Conservation (phyloP, 2,888 invertebrate genomes). For the Drosophila paracracens region DNA sequence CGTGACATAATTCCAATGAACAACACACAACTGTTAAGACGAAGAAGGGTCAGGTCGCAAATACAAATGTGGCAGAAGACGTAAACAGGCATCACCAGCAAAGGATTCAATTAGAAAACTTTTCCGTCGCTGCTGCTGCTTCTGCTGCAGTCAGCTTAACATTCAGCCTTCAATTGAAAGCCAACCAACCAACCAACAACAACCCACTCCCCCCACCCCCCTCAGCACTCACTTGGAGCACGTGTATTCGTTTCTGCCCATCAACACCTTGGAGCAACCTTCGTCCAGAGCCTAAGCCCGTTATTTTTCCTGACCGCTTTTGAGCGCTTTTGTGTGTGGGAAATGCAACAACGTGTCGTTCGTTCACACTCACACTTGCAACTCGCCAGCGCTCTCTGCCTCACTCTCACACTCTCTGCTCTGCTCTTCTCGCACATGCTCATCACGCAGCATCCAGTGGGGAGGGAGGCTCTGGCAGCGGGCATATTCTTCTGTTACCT, state of each 20-base stretch:
- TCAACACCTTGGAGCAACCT: constrained; percentile 71
- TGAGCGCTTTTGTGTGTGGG: constrained; percentile 49
- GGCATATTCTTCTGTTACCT: constrained; percentile 47
- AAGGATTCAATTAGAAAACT: constrained; percentile 72
- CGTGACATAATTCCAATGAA: constrained; percentile 69
- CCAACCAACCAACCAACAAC: constrained; percentile 6
- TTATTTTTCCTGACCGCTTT: constrained; percentile 59
- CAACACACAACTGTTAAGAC: constrained; percentile 34
- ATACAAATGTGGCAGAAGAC: constrained; percentile 26
- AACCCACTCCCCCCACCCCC: neutral
- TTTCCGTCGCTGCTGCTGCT: constrained; percentile 30
- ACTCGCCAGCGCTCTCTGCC: constrained; percentile 1
- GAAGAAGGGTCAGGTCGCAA: constrained; percentile 43
- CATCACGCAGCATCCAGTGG: constrained; percentile 60
- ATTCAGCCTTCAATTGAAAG: constrained; percentile 48
- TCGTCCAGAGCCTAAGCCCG: constrained; percentile 49
- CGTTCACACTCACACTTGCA: constrained; percentile 55
- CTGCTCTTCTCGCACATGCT: constrained; percentile 7
- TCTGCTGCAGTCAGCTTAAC: constrained; percentile 35
- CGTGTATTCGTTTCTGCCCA: constrained; percentile 58
- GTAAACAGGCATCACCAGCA: constrained; percentile 52
- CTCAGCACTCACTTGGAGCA: constrained; percentile 36
- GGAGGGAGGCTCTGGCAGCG: constrained; percentile 1
- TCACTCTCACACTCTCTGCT: constrained; percentile 3
- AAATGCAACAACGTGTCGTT: constrained; percentile 78